These are phyloP conservation scores for Malurus elegans DNA, from an alignment of 2,113 vertebrate species.

Conservation along the genomic window DNA sequence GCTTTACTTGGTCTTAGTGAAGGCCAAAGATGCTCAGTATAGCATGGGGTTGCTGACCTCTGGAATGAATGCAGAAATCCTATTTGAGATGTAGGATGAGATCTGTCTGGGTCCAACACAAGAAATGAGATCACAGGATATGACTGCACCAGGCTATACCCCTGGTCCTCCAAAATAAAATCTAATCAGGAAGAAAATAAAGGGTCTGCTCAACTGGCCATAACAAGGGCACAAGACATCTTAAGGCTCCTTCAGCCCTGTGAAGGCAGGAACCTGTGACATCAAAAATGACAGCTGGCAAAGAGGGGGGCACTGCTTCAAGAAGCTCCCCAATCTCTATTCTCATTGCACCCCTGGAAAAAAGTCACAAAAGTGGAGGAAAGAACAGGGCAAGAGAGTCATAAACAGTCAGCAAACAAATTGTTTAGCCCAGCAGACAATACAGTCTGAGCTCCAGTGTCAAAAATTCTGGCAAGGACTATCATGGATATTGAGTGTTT, in stretches of 20 bases:
- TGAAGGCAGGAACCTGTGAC: neutral
- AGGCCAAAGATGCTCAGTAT: neutral
- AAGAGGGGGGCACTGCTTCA: neutral
- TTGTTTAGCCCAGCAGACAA: neutral
- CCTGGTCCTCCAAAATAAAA: neutral
- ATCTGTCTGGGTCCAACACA: neutral
- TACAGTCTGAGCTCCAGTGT: neutral
- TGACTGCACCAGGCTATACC: rapidly evolving
- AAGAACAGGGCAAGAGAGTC: neutral
- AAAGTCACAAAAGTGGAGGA: neutral
- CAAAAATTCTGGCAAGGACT: neutral
- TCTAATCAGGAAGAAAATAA: neutral
- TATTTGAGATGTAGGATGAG: neutral
- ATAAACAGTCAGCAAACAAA: neutral
- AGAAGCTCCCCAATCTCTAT: neutral
- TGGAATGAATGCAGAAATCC: neutral
- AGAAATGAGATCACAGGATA: neutral
- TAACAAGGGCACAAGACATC: neutral
- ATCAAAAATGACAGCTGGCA: neutral
- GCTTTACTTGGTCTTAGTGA: neutral
- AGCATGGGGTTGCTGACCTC: neutral
- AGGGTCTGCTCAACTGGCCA: neutral
- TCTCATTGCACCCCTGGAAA: neutral
- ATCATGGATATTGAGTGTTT: neutral
- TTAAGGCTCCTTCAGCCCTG: neutral